Conservation (phyloP, 2,797 vertebrate species). For the Eulemur albifrons region DNA sequence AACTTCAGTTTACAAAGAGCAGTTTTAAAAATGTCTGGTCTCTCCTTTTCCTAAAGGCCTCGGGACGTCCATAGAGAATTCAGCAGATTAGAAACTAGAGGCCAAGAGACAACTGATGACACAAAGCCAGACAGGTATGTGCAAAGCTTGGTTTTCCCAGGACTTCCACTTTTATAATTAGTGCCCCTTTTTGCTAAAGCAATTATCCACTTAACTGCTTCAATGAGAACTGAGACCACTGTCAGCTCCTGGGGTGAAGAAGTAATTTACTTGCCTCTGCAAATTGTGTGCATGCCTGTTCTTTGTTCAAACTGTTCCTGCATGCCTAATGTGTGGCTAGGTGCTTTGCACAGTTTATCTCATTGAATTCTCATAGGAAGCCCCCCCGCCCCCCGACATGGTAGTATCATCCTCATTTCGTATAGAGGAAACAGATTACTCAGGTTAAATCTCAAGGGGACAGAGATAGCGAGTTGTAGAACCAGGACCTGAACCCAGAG, state of each 20-base stretch:
- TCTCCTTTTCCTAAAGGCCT: neutral
- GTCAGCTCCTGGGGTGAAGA: neutral
- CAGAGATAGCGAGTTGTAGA: neutral
- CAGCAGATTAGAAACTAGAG: neutral
- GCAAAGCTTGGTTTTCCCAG: neutral
- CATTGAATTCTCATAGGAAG: neutral
- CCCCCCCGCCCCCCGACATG: too few species aligned
- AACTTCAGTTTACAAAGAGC: neutral
- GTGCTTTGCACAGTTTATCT: neutral
- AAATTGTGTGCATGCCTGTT: neutral
- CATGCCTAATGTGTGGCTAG: neutral
- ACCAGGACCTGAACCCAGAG: neutral
- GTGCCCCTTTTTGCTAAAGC: neutral
- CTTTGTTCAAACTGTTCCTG: neutral
- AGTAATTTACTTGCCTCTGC: neutral
- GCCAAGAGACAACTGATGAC: neutral
- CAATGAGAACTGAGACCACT: neutral
- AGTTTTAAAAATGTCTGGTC: neutral
- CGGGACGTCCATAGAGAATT: neutral
- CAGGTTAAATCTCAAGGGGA: neutral
- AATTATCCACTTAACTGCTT: neutral
- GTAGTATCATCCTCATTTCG: neutral
- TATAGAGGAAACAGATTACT: neutral
- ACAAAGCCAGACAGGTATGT: neutral
- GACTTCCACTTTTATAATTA: neutral